These are phyloP conservation scores for Archivesica marissinica DNA, from an alignment of 1,140 invertebrate genomes.

Conservation along the genomic window DNA sequence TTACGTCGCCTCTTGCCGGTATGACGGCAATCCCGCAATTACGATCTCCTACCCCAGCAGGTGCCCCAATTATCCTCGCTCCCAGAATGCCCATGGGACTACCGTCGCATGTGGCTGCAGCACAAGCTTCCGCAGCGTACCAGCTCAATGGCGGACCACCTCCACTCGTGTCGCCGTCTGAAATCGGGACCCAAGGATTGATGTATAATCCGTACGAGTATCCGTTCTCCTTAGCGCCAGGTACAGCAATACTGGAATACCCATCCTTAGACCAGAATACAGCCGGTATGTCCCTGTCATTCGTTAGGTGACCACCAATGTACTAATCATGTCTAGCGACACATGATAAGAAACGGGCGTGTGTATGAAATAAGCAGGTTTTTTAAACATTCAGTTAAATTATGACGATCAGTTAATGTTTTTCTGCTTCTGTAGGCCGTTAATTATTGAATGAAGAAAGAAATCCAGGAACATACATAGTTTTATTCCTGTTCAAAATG, in stretches of 20 bases:
- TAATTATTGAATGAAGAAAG: too few relatives aligned
- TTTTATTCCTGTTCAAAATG: too few relatives aligned
- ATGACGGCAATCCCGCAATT: slow-evolving; percentile 67
- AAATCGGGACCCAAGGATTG: slow-evolving; percentile 68
- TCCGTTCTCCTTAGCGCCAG: slow-evolving; percentile 69
- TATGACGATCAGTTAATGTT: neutral
- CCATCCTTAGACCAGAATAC: slow-evolving; percentile 74
- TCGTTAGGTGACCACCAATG: slow-evolving; percentile 59
- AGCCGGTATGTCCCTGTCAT: slow-evolving; percentile 79
- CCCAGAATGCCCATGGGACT: slow-evolving; percentile 72
- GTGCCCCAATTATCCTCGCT: slow-evolving; percentile 76
- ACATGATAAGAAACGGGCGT: slow-evolving; percentile 1
- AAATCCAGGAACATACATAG: too few relatives aligned
- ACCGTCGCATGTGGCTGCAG: slow-evolving; percentile 5
- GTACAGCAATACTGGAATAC: slow-evolving; percentile 78
- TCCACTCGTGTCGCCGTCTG: slow-evolving; percentile 77
- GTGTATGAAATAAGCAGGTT: neutral
- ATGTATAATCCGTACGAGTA: slow-evolving; percentile 78
- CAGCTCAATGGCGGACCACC: slow-evolving; percentile 79
- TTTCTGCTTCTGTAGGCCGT: too few relatives aligned
- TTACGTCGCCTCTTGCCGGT: slow-evolving; percentile 71
- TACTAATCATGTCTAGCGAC: neutral
- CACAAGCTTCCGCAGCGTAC: slow-evolving; percentile 40
- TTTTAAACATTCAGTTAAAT: neutral
- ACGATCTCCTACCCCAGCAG: slow-evolving; percentile 73